Percentiles rank a stretch among this genome's conserved stretches.
These are phyloP conservation scores for Polypedilum pembai DNA, from an alignment of 1,140 invertebrate genomes.

Conservation along the genomic window DNA sequence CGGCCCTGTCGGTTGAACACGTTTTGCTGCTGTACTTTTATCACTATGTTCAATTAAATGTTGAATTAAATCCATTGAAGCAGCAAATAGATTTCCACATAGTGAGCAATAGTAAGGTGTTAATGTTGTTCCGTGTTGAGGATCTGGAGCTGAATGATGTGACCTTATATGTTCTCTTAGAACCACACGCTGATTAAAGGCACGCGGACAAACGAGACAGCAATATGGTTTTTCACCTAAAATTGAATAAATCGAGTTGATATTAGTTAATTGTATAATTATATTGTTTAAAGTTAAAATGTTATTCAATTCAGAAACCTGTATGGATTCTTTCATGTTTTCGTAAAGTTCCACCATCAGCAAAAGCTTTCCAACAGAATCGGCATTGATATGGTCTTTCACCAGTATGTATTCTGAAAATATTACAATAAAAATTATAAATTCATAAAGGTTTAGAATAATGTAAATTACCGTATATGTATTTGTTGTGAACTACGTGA, in stretches of 20 bases:
- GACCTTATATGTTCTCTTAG: slow-evolving; percentile 71
- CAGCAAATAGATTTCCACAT: slow-evolving; percentile 57
- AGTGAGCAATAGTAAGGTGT: slow-evolving; percentile 65
- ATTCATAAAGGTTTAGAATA: not conserved
- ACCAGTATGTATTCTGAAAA: slow-evolving; percentile 31
- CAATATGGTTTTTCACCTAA: slow-evolving; percentile 85
- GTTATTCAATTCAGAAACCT: slow-evolving; percentile 39
- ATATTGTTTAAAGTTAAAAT: too few relatives aligned
- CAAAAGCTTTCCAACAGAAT: slow-evolving; percentile 98
- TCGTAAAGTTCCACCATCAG: slow-evolving; percentile 92
- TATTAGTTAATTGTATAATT: not conserved
- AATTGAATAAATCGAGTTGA: not conserved
- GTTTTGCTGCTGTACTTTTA: slow-evolving; percentile 67
- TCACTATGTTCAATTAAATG: slow-evolving; percentile 77
- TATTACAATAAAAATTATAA: not conserved
- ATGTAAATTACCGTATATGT: slow-evolving; percentile 60
- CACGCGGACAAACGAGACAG: slow-evolving; percentile 85
- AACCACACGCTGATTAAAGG: slow-evolving; percentile 77
- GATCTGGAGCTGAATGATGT: slow-evolving; percentile 70
- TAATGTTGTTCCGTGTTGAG: slow-evolving; percentile 47
- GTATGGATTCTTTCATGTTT: slow-evolving; percentile 98
- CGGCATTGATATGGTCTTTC: slow-evolving; percentile 81
- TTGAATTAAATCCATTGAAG: slow-evolving; percentile 64
- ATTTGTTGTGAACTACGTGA: slow-evolving; percentile 88
- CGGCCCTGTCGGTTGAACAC: slow-evolving; percentile 65